These are phyloP conservation scores for Acanthiza pusilla DNA, from an alignment of 2,797 vertebrate species.

Conservation along the genomic window DNA sequence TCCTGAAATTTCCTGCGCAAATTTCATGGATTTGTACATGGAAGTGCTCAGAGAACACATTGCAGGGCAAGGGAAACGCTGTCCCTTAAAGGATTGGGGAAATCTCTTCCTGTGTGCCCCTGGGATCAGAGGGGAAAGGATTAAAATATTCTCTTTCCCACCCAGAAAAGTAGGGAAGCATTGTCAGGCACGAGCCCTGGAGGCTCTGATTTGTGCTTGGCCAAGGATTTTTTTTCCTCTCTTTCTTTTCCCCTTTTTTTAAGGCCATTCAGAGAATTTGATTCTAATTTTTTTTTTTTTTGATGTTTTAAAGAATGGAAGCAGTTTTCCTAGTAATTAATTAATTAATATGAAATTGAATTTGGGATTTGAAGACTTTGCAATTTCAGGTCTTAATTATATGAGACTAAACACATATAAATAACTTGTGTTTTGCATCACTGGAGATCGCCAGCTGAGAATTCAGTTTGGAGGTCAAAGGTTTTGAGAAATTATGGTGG, in stretches of 20 bases:
- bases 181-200: not conserved
- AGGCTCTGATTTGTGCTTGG: not conserved
- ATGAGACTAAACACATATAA: not conserved
- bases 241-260: not conserved
- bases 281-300: not conserved
- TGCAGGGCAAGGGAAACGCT: no score
- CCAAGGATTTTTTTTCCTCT: not conserved
- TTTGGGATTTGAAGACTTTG: not conserved
- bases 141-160: not conserved
- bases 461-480: not conserved
- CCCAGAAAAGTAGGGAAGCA: not conserved
- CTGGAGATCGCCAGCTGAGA: not conserved
- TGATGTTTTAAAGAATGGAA: not conserved
- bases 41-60: accelerated
- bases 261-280: not conserved
- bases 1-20: not conserved
- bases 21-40: not conserved
- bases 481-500: not conserved
- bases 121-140: not conserved
- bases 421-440: not conserved
- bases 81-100: not conserved
- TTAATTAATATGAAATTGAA: not conserved
- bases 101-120: not conserved
- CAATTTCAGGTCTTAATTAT: not conserved
- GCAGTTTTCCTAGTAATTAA: not conserved